Percentiles rank a stretch among this genome's conserved stretches.
These are phyloP conservation scores for Anthonomus grandis DNA, from an alignment of 1,140 invertebrate species.

Conservation along the genomic window DNA sequence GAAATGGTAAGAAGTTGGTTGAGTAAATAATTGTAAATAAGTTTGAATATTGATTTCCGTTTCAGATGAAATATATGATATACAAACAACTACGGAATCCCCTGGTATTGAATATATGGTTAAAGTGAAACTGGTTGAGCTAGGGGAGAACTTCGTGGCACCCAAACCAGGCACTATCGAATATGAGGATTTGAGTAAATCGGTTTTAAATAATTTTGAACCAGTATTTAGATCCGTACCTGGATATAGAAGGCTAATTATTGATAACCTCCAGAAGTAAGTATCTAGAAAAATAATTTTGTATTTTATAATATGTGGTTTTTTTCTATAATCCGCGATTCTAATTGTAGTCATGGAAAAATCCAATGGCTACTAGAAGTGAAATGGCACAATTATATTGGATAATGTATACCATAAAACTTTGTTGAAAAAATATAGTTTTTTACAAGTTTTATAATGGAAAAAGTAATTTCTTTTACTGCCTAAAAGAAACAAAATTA, in stretches of 20 bases:
- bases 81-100: slow-evolving; percentile 59
- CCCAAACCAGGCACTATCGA: slow-evolving; percentile 66
- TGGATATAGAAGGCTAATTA: slow-evolving; percentile 68
- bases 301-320: too few relatives aligned
- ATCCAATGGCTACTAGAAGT: too few relatives aligned
- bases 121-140: slow-evolving; percentile 68
- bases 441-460: too few relatives aligned
- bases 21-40: background rate
- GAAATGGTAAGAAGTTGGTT: slow-evolving; percentile 54
- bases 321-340: too few relatives aligned
- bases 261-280: slow-evolving; percentile 72
- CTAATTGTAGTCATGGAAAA: too few relatives aligned
- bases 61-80: slow-evolving; percentile 53
- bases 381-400: too few relatives aligned
- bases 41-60: slow-evolving; percentile 6
- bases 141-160: slow-evolving; percentile 72
- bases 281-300: too few relatives aligned
- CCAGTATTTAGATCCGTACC: slow-evolving; percentile 61
- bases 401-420: too few relatives aligned
- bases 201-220: slow-evolving; percentile 63
- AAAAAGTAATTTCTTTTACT: too few relatives aligned
- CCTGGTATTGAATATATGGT: slow-evolving; percentile 66
- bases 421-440: too few relatives aligned
- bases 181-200: slow-evolving; percentile 69
- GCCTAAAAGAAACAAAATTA: too few relatives aligned